Percentiles rank a stretch among this genome's conserved stretches.
Conservation (phyloP, 2,888 invertebrate species). For the Mesodorylaimus sp. region DNA sequence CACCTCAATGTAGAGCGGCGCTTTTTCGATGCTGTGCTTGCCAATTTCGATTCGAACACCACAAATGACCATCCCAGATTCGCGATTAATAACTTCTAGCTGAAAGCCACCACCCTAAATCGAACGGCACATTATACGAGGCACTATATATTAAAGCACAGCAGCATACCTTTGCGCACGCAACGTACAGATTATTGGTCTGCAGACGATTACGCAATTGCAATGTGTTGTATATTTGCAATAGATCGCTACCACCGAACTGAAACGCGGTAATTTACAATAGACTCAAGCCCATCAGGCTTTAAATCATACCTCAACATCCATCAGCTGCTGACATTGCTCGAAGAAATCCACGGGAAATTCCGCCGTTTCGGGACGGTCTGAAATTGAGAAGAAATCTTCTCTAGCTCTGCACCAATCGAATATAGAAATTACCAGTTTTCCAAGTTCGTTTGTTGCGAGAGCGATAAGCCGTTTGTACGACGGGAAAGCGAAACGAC, state of each 20-base stretch:
- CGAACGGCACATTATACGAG: background rate
- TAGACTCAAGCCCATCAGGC: background rate
- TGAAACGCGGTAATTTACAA: conserved; percentile 13
- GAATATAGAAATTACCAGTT: too few relatives aligned
- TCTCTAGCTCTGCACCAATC: too few relatives aligned
- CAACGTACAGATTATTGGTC: conserved; percentile 69
- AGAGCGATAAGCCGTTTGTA: too few relatives aligned
- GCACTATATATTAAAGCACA: conserved; percentile 10
- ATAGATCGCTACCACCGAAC: conserved; percentile 76
- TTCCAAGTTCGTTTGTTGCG: too few relatives aligned
- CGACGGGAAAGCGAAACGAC: too few relatives aligned
- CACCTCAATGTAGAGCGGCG: conserved; percentile 43
- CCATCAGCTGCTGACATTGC: conserved; percentile 70
- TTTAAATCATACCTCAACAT: conserved; percentile 47
- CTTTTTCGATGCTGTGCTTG: conserved; percentile 55
- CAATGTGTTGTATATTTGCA: conserved; percentile 79
- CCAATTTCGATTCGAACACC: conserved; percentile 70
- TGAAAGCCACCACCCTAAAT: conserved; percentile 56
- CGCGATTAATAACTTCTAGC: conserved; percentile 67
- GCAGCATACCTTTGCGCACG: conserved; percentile 51
- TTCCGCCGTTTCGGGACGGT: conserved; percentile 26
- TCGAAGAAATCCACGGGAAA: conserved; percentile 95
- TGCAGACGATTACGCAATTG: conserved; percentile 78
- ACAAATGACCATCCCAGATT: conserved; percentile 68
- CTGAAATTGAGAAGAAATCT: too few relatives aligned